Evolutionary conservation across 53 echinoderm and acorn worm species (phyloP), one percentile per base, ranked within the genome.

Genomic region (Paracentrotus lividus): DNA sequence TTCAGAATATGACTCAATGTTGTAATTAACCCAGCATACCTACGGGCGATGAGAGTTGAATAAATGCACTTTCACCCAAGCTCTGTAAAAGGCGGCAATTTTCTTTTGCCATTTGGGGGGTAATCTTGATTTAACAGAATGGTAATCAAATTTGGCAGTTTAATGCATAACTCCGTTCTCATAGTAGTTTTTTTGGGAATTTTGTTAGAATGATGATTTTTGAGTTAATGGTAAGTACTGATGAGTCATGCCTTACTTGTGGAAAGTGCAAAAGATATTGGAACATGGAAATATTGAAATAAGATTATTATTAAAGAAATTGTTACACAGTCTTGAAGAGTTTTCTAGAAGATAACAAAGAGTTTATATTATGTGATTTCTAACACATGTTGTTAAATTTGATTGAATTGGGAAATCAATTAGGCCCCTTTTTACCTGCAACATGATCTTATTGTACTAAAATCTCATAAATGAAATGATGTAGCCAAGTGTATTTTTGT

Each of bases 11-110:
- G 81, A 81, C 81, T 81, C 81, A 81, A 81, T 81, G 81, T 44
- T 45, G 81, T 81, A 81, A 81, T 81, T 81, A 81, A 81, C 81
- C 81, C 26, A n/a, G 81, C 81, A 47, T 81, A 81, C 45, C 81
- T 81, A 45, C 27, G 9, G 81, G 47, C 81, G 26, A 9, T 44
- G 47, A 1, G 9, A 23, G 72, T 15, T 40, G 36, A 72, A 36
- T 32, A 40, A 40, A 72, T 72, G 81, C 81, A 81, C 81, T 81
- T 81, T 81, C 26, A 8, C n/a, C n/a, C 81, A 47, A 13, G 23
- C 26, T 81, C 47, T 47, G 7, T 38, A 0, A 81, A 81, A 45
- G 47, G 23, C 27, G 26, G 81, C 42, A 42, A 42, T 45, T 81
- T 47, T 81, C 81, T 81, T n/a, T 47, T 81, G 81, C 81, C 49